A percentile compares a stretch with the other conserved stretches of the same genome.
phyloP scores from a whole-genome alignment of 2,113 vertebrate species.

The Clarias macrocephalus region DNA sequence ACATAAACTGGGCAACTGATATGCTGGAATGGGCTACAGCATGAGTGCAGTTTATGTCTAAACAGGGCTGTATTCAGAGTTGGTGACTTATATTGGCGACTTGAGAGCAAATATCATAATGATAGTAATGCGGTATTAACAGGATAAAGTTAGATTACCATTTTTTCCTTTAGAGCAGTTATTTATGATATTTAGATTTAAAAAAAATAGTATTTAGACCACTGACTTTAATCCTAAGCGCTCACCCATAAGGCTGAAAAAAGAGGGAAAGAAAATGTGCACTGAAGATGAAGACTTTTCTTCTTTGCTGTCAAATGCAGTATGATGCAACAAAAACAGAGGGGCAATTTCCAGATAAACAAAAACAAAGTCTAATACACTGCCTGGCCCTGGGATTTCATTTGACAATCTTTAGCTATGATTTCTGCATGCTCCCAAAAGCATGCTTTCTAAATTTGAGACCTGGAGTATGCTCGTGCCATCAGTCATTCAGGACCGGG shows the following conservation, averaged over 20 bases:
- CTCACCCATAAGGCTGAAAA: background rate
- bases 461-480: too few relatives aligned
- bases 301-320: background rate
- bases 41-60: background rate
- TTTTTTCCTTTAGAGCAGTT: background rate
- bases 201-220: background rate
- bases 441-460: too few relatives aligned
- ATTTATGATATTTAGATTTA: background rate
- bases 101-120: background rate
- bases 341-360: background rate
- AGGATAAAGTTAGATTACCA: background rate
- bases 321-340: background rate
- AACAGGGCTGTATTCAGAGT: background rate
- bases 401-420: too few relatives aligned
- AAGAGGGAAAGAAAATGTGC: background rate
- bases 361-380: background rate
- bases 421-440: too few relatives aligned
- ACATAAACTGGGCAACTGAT: conserved; percentile 36
- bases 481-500: too few relatives aligned
- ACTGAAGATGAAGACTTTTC: background rate
- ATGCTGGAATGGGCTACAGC: conserved; percentile 25
- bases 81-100: background rate
- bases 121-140: background rate
- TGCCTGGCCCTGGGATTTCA: too few relatives aligned
- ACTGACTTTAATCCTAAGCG: background rate